Evolutionary conservation across 2,888 invertebrate species (phyloP), one percentile per base, ranked within the genome.

Genomic region (Dicycla oo): DNA sequence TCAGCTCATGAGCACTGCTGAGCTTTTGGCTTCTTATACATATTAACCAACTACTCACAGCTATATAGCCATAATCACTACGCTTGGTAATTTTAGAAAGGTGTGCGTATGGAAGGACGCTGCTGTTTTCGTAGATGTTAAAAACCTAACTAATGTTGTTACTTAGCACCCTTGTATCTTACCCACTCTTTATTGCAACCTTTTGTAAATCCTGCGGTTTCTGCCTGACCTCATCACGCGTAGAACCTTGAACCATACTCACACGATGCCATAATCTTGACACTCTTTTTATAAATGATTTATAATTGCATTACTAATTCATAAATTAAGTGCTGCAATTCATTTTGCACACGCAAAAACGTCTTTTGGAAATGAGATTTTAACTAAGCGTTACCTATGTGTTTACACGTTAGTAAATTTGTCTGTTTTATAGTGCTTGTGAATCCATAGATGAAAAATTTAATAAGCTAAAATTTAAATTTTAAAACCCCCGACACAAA

Each of bases 281-380:
- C 58, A 71, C 68, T 74, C 54, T 74, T 78, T 13, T 49, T 56
- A 54, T 71, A 70, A 70, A 64, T 64, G 20, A 18, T 66, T 69
- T 40, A 47, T 69, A 75, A 78, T 81, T 67, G 78, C 79, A 30
- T 64, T 71, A 70, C 75, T 47, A 72, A 78, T 74, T 74, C 47
- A n/a, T n/a, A 69, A 66, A 66, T 75, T 38, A 69, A 51, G 11
- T 23, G 51, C 51, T 18, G 15, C 11, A 57, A 69, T 40, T 43
- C 11, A 53, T 72, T 74, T 54, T 8, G 34, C 5, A 54, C 67
- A 73, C 63, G 80, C 67, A 26, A 68, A 71, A 43, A n/a, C n/a
- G 23, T 4, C 0, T 38, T 75, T 51, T 20, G 40, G 15, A 23
- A 34, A 30, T 20, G 2, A 60, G 26, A 10, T 60, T 72, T 45